phyloP scores from a whole-genome alignment of 92 coral and sea anemone genomes.

The Epizoanthus scotinus region DNA sequence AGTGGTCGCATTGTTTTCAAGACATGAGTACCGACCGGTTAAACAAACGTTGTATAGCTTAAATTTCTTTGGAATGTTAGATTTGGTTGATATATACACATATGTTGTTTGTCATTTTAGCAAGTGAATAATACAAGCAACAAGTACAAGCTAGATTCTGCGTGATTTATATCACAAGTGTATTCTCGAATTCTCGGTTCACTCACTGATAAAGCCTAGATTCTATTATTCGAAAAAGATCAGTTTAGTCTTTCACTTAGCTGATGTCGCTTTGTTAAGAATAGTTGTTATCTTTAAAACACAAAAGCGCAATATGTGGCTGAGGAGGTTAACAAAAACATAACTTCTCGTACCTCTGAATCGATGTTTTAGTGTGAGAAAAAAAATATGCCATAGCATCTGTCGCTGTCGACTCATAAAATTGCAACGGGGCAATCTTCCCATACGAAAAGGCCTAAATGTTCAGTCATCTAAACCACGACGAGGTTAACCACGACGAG shows the following conservation, averaged over 20 bases:
- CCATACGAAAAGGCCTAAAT: conserved; percentile 39
- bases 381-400: conserved; percentile 17
- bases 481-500: conserved; percentile 37
- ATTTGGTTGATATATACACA: conserved; percentile 2
- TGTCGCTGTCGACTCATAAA: conserved; percentile 21
- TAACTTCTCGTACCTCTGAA: conserved; percentile 37
- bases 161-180: background rate
- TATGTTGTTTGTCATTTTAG: conserved; percentile 5
- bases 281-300: conserved; percentile 41
- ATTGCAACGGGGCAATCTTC: conserved; percentile 25
- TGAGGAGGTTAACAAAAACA: conserved; percentile 43
- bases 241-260: conserved; percentile 41
- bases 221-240: conserved; percentile 33
- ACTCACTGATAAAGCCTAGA: conserved; percentile 20
- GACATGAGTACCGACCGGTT: conserved; percentile 29
- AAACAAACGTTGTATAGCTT: conserved; percentile 24
- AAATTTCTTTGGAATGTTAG: conserved; percentile 38
- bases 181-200: conserved; percentile 7
- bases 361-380: conserved; percentile 43
- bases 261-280: conserved; percentile 34
- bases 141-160: background rate
- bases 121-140: conserved; percentile 1
- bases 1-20: conserved; percentile 29
- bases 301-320: conserved; percentile 48
- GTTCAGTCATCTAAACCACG: conserved; percentile 23